A percentile compares a stretch with the other conserved stretches of the same genome.
Evolutionary conservation across 2,113 vertebrate species (phyloP).

Genomic region (Dryoscopus gambensis): DNA sequence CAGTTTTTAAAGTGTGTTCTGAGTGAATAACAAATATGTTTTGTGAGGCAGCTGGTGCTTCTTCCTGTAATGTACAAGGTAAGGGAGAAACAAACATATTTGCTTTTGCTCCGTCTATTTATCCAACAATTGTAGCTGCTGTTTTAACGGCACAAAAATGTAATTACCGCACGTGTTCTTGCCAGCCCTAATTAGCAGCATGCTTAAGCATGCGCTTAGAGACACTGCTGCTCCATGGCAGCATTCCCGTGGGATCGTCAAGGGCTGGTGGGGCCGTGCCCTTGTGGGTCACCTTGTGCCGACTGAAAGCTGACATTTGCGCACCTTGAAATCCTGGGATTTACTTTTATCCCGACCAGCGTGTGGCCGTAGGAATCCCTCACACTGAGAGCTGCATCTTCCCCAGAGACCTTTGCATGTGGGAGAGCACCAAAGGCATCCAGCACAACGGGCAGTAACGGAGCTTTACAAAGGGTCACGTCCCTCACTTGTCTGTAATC

Average conservation of each 20-base stretch:
- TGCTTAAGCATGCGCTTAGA: neutral
- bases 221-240: neutral
- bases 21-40: slow-evolving; percentile 51
- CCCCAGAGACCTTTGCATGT: accelerated
- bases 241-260: accelerated
- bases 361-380: neutral
- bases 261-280: neutral
- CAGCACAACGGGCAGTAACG: neutral
- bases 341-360: neutral
- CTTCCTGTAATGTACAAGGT: neutral
- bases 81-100: slow-evolving; percentile 12
- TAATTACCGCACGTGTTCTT: neutral
- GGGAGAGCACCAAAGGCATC: neutral
- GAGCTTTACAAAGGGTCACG: accelerated
- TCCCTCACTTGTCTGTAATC: accelerated
- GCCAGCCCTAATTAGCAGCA: neutral
- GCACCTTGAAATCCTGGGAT: neutral
- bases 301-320: accelerated
- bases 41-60: slow-evolving; percentile 60
- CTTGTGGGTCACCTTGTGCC: neutral
- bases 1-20: neutral
- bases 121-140: neutral
- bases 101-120: neutral
- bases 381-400: neutral
- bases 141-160: neutral